Evolutionary conservation across 2,888 invertebrate genomes (phyloP).

Genomic region (Conus canariensis): DNA sequence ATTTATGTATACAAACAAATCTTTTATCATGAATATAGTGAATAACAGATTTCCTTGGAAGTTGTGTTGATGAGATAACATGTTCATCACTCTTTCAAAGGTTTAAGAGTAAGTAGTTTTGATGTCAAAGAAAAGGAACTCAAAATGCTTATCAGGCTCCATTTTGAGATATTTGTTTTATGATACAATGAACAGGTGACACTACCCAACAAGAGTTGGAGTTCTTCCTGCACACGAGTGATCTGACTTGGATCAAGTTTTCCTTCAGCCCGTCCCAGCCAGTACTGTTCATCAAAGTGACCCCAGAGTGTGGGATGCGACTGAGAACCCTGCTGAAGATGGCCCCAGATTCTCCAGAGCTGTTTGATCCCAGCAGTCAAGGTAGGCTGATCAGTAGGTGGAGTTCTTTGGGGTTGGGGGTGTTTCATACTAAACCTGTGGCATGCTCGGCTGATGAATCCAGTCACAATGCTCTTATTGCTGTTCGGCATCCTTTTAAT

Average conservation of each 20-base stretch:
- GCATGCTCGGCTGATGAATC: too few relatives aligned
- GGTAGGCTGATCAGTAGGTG: not conserved
- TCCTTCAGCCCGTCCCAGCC: constrained; percentile 89
- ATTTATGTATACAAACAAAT: not conserved
- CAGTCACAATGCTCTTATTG: too few relatives aligned
- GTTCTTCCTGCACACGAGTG: constrained; percentile 59
- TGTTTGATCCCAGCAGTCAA: constrained; percentile 81
- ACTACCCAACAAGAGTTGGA: constrained; percentile 53
- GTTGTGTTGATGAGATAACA: too few relatives aligned
- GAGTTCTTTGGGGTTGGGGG: not conserved
- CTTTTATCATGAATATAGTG: too few relatives aligned
- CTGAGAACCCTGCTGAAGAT: constrained; percentile 87
- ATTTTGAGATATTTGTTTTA: not conserved
- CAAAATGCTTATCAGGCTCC: too few relatives aligned
- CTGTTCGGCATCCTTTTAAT: too few relatives aligned
- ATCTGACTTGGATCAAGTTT: constrained; percentile 78
- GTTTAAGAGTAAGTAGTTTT: too few relatives aligned
- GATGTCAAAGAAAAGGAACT: too few relatives aligned
- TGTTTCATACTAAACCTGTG: too few relatives aligned
- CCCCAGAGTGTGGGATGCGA: constrained; percentile 84
- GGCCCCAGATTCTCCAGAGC: constrained; percentile 80
- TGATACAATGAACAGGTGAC: constrained; percentile 55
- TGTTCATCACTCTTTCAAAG: too few relatives aligned
- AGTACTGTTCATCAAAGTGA: constrained; percentile 89
- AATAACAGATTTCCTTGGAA: too few relatives aligned